These are phyloP conservation scores for Achroia grisella DNA, from an alignment of 1,140 invertebrate species.

Conservation along the genomic window DNA sequence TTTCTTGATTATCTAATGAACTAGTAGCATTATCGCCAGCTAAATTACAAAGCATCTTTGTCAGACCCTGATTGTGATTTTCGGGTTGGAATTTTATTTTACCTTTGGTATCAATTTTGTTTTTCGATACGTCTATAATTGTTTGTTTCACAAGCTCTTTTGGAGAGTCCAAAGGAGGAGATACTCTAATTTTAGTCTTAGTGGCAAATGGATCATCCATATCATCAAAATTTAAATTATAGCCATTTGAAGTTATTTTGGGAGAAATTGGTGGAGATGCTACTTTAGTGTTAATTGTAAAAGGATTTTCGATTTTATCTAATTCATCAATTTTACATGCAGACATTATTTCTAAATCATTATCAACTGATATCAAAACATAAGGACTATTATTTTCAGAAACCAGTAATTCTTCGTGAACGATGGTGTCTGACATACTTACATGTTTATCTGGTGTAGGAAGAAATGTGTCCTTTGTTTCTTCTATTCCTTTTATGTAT, in stretches of 20 bases:
- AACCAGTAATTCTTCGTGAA: slow-evolving; percentile 32
- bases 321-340: slow-evolving; percentile 3
- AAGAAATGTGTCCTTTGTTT: too few relatives aligned
- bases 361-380: slow-evolving; percentile 22
- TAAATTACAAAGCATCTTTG: slow-evolving; percentile 26
- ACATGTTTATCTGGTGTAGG: too few relatives aligned
- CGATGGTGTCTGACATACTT: neutral
- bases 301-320: slow-evolving; percentile 17
- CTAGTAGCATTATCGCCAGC: slow-evolving; percentile 6
- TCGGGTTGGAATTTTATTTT: slow-evolving; percentile 37
- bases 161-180: slow-evolving; percentile 27
- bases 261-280: slow-evolving; percentile 31
- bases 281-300: slow-evolving; percentile 16
- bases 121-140: slow-evolving; percentile 11
- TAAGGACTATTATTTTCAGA: slow-evolving; percentile 43
- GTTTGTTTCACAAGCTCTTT: slow-evolving; percentile 7
- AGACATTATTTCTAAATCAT: slow-evolving; percentile 11
- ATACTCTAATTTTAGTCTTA: slow-evolving; percentile 47
- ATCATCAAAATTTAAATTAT: slow-evolving; percentile 59
- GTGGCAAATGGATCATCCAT: slow-evolving; percentile 59
- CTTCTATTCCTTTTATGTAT: too few relatives aligned
- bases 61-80: slow-evolving; percentile 17
- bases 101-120: slow-evolving; percentile 20
- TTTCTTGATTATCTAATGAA: too few relatives aligned
- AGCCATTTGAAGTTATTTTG: slow-evolving; percentile 40